Percentiles rank a stretch among this genome's conserved stretches.
These are phyloP conservation scores for Phymastichus coffea DNA, from an alignment of 1,140 invertebrate species.

Conservation along the genomic window DNA sequence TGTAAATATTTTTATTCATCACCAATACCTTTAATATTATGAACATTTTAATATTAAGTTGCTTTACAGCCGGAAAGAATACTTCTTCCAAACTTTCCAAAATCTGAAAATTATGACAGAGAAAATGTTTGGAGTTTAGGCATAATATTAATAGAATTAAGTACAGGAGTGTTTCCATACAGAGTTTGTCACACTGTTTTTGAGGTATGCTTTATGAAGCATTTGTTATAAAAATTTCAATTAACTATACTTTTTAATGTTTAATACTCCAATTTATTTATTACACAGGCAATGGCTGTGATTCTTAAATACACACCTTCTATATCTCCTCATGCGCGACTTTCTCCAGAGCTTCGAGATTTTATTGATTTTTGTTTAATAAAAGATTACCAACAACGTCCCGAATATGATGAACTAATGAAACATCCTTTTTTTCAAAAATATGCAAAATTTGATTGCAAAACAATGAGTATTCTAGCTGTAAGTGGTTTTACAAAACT, in stretches of 20 bases:
- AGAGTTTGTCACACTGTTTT: conserved; percentile 93
- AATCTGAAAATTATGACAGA: conserved; percentile 95
- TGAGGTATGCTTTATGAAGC: conserved; percentile 83
- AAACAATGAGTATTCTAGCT: conserved; percentile 42
- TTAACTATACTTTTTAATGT: no score
- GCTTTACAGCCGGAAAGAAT: conserved; percentile 91
- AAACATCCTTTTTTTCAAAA: conserved; percentile 86
- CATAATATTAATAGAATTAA: conserved; percentile 93
- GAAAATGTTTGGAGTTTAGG: conserved; percentile 99
- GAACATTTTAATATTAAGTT: no score
- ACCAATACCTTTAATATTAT: no score
- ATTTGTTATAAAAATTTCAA: no score
- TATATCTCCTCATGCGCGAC: conserved; percentile 75
- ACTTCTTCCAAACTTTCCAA: conserved; percentile 82
- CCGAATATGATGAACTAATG: conserved; percentile 91
- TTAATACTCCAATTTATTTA: no score
- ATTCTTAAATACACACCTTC: conserved; percentile 84
- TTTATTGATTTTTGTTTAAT: conserved; percentile 76
- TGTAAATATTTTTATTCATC: no score
- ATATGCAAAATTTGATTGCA: conserved; percentile 62
- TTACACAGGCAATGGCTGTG: conserved; percentile 70
- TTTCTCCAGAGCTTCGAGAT: conserved; percentile 56
- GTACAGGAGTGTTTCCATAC: conserved; percentile 89
- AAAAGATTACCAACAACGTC: conserved; percentile 89
- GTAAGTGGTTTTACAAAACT: conserved; percentile 50